Evolutionary conservation across 2,888 invertebrate genomes (phyloP), one percentile per base, ranked within the genome.

Genomic region (Ptilodon capucinus): DNA sequence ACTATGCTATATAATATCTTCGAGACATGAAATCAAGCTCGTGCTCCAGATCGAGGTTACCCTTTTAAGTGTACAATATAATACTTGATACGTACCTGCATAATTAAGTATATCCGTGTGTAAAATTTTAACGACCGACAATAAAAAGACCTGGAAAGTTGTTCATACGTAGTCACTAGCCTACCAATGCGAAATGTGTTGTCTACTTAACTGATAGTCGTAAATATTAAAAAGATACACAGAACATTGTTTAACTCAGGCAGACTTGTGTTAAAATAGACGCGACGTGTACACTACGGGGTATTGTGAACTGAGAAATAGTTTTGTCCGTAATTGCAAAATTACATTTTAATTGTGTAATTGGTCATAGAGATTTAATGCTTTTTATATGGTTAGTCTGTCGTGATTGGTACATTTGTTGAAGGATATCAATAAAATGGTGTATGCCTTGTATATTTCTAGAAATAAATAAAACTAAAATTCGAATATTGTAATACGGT

Each of bases 101-200:
- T 13, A n/a, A 30, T n/a, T 35, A 38, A 18, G 13, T 39, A 23
- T 23, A 39, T 39, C 39, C 13, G 14, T 40, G 23, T 40, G 16
- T 11, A 40, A 40, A 40, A 9, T 2, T 3, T 25, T 25, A 40
- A 25, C 16, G 40, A 16, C 14, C 25, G 11, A 11, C 25, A 25
- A 40, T 40, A 40, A 40, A 40, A 25, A 21, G 36, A 2, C 19
- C 19, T 38, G 19, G 38, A 38, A 38, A 38, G 38, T 38, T 38
- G n/a, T 38, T 13, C 18, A 38, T 19, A 38, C 19, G 14, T 0
- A 4, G 28, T 2, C 3, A 18, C 18, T 6, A 13, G 17, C 25
- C 25, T 25, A 16, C 40, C 25, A 25, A 25, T 11, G 11, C 25
- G 16, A 40, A 25, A 23, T 39, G 39, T 14, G 8, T 19, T 13